Conservation (phyloP, 2,888 invertebrate species). For the Nemurella pictetii region DNA sequence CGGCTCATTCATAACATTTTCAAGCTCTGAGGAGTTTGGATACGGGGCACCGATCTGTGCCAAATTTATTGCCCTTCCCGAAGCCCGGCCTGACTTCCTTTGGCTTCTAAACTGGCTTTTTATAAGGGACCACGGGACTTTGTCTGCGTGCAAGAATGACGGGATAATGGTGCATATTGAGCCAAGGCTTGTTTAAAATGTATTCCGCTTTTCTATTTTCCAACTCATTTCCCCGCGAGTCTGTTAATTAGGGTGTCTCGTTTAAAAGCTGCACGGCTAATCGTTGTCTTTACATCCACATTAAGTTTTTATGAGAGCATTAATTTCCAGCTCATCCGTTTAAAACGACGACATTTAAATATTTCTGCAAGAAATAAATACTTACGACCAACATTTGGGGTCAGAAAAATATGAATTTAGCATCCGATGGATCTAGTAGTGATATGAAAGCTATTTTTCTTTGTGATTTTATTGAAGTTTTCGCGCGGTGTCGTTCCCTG, state of each 20-base stretch:
- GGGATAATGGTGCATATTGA: background rate
- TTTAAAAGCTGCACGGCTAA: background rate
- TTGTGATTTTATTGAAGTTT: slow-evolving; percentile 4
- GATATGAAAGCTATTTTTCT: background rate
- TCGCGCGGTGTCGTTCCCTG: slow-evolving; percentile 8
- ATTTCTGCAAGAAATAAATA: background rate
- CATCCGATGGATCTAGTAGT: background rate
- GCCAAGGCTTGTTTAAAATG: background rate
- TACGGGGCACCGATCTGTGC: background rate
- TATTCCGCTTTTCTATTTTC: background rate
- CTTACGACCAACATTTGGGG: too few relatives aligned
- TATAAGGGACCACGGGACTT: background rate
- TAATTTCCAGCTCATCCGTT: background rate
- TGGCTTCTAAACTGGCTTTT: background rate
- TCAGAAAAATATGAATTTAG: background rate
- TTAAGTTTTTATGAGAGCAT: background rate
- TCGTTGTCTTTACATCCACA: background rate
- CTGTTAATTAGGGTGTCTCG: background rate
- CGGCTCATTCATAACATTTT: background rate
- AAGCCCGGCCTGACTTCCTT: background rate
- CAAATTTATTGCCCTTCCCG: background rate
- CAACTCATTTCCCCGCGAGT: background rate
- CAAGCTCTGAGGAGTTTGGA: background rate
- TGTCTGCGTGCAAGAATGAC: background rate
- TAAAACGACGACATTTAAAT: background rate